Percentiles rank a stretch among this genome's conserved stretches.
Conservation (phyloP, 2,797 vertebrate species). For the Hozukius guyotensis region DNA sequence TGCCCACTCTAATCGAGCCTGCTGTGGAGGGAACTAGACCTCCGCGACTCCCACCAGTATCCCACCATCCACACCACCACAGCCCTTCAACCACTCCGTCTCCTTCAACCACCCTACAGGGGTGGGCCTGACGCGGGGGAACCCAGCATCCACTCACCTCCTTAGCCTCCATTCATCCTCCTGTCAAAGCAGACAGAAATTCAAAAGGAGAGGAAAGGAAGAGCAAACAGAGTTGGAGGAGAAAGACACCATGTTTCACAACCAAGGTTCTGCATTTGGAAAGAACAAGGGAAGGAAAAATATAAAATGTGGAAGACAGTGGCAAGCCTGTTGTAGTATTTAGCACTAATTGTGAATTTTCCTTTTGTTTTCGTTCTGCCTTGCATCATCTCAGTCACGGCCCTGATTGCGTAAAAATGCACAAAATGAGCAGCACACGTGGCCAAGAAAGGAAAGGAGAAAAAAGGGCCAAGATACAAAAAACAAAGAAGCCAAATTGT, state of each 20-base stretch:
- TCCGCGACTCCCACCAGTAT: slow-evolving; percentile 5
- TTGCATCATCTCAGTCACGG: slow-evolving; percentile 53
- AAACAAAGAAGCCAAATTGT: slow-evolving; percentile 16
- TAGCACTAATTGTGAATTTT: slow-evolving; percentile 64
- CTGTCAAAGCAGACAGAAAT: slow-evolving; percentile 41
- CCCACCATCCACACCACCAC: slow-evolving; percentile 43
- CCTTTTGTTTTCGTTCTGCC: slow-evolving; percentile 45
- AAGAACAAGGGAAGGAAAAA: slow-evolving; percentile 14
- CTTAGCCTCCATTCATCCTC: slow-evolving; percentile 50
- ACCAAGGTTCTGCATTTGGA: slow-evolving; percentile 21
- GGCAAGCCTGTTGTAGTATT: slow-evolving; percentile 59
- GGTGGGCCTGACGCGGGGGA: slow-evolving; percentile 17
- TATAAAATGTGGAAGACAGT: slow-evolving; percentile 33
- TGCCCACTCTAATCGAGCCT: slow-evolving; percentile 83
- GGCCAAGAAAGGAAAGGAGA: slow-evolving; percentile 10
- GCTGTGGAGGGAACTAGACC: slow-evolving; percentile 86
- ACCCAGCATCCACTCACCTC: slow-evolving; percentile 51
- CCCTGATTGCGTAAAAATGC: slow-evolving; percentile 47
- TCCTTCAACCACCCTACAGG: slow-evolving; percentile 40
- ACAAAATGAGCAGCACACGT: slow-evolving; percentile 47
- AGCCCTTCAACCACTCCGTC: slow-evolving; percentile 34
- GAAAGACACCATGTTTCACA: background rate
- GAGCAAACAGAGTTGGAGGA: slow-evolving; percentile 18
- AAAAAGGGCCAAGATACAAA: background rate
- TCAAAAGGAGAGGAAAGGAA: slow-evolving; percentile 12